Conservation (phyloP, 2,113 vertebrate genomes). For the Anolis sagrei region DNA sequence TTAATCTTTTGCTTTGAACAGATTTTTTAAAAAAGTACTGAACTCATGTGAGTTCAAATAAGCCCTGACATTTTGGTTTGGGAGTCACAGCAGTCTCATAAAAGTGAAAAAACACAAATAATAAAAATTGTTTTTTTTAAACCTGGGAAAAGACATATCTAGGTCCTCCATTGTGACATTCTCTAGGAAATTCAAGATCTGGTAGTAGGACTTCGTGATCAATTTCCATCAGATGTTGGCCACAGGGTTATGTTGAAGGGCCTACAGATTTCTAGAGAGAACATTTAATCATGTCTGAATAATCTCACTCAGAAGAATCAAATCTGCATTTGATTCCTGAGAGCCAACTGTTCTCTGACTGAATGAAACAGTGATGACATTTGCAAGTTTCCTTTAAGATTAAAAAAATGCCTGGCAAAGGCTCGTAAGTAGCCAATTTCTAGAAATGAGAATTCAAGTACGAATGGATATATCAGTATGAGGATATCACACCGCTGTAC, state of each 20-base stretch:
- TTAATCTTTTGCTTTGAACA: background rate
- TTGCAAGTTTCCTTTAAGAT: background rate
- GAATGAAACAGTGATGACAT: background rate
- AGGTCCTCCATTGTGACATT: too few species aligned
- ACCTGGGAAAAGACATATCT: too few species aligned
- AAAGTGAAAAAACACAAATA: too few species aligned
- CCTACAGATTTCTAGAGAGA: too few species aligned
- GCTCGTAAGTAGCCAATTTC: background rate
- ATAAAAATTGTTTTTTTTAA: too few species aligned
- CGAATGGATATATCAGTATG: background rate
- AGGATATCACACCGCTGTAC: too few species aligned
- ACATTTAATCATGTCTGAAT: too few species aligned
- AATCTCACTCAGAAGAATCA: background rate
- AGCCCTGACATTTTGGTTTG: background rate
- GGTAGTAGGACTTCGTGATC: too few species aligned
- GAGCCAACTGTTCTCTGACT: background rate
- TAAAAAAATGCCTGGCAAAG: background rate
- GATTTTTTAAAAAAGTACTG: background rate
- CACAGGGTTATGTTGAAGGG: too few species aligned
- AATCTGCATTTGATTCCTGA: background rate
- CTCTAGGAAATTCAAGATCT: too few species aligned
- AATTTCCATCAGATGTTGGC: too few species aligned
- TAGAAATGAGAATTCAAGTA: background rate
- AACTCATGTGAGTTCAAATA: background rate
- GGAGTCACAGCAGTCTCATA: too few species aligned